Evolutionary conservation across 1,140 invertebrate genomes (phyloP), one percentile per base, ranked within the genome.

Genomic region (Trachymyrmex septentrionalis): DNA sequence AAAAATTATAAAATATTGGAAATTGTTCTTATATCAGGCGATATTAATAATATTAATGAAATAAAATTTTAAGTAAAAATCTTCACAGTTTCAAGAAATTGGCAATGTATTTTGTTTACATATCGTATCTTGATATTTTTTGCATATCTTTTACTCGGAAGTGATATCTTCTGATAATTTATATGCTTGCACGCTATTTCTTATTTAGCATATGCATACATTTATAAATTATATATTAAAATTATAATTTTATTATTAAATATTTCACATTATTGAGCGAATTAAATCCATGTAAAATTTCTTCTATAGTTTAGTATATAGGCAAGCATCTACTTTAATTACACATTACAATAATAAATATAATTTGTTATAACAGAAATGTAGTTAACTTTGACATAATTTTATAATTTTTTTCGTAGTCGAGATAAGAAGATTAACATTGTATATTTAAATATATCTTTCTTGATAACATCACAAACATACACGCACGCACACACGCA

Each of bases 161-260:
- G 16, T 24, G 24, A 66, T 78, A 78, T 30, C 24, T 61, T 76
- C 12, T 50, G 76, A 78, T 78, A 77, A 77, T 48, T 77, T 48
- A 64, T 64, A 48, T 30, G 38, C 5, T 5, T 63, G 10, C 5
- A 21, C 6, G 21, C 4, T 63, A 27, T 38, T 59, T 24, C 5
- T 64, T 44, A 77, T 64, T 64, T 53, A 16, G 0, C 7, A 14
- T 14, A 0, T 27, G 63, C 48, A 44, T 48, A 48, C 1, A 1
- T n/a, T 14, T 0, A 21, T 48, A 48, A 48, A 14, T 14, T 48
- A 48, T 48, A 48, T 12, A 14, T 10, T 48, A 6, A 9, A 61
- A 50, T 44, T 44, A 27, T 19, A 34, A 57, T 16, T 44, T 48
- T n/a, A 12, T 44, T 34, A 30, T 55, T 19, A 34, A 16, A 3